Percentiles rank a stretch among this genome's conserved stretches.
Conservation (phyloP, 2,888 invertebrate genomes). For the Macrosoma leucophasiata region DNA sequence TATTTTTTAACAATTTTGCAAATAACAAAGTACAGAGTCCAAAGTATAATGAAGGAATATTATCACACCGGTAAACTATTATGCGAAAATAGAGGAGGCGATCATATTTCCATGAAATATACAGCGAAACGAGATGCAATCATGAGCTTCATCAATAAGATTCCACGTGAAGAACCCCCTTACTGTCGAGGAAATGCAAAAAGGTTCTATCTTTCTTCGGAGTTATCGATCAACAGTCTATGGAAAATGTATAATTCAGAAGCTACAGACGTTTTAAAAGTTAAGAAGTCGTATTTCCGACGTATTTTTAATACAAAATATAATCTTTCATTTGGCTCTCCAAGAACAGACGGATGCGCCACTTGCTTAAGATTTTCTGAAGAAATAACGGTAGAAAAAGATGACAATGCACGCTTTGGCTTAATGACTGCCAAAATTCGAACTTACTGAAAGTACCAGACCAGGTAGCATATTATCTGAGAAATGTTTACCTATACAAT, state of each 20-base stretch:
- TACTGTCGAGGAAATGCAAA: constrained; percentile 24
- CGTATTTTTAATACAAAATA: constrained; percentile 14
- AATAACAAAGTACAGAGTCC: constrained; percentile 6
- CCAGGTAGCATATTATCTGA: constrained; percentile 2
- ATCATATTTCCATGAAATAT: constrained; percentile 12
- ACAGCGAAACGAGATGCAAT: constrained; percentile 18
- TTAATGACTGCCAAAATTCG: too few relatives aligned
- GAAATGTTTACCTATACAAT: constrained; percentile 7
- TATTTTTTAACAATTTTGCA: constrained; percentile 5
- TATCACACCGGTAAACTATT: neutral
- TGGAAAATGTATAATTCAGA: constrained; percentile 20
- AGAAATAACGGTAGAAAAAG: too few relatives aligned
- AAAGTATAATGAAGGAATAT: constrained; percentile 6
- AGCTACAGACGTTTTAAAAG: constrained; percentile 15
- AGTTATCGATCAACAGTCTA: constrained; percentile 23
- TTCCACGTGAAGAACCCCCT: constrained; percentile 24
- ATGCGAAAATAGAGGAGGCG: constrained; percentile 12
- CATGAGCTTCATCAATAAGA: constrained; percentile 23
- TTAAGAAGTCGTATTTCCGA: constrained; percentile 19
- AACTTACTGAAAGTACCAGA: too few relatives aligned
- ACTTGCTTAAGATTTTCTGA: too few relatives aligned
- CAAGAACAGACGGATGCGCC: constrained; percentile 19
- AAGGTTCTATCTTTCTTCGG: constrained; percentile 18
- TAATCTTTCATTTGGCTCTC: constrained; percentile 20
- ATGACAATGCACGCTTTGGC: too few relatives aligned